These are phyloP conservation scores for Microtus pennsylvanicus DNA, from an alignment of 2,113 vertebrate genomes.

Conservation along the genomic window DNA sequence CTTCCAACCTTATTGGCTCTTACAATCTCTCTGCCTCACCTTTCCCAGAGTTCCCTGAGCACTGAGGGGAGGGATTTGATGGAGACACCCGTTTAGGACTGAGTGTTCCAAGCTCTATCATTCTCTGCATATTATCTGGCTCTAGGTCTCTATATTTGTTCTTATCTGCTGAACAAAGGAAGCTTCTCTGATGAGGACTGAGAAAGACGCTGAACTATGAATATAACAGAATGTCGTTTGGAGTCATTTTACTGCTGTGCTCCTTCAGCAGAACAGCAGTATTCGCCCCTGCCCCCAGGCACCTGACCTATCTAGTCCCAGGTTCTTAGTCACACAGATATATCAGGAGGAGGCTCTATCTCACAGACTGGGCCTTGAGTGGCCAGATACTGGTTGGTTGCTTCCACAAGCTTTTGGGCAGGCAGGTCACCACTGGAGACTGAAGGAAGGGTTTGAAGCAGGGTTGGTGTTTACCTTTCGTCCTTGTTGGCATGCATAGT, in stretches of 20 bases:
- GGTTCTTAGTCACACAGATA: background rate
- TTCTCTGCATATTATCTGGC: background rate
- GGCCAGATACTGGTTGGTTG: background rate
- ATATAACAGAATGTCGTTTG: background rate
- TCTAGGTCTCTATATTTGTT: background rate
- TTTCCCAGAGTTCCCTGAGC: background rate
- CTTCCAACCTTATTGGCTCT: background rate
- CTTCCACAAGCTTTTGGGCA: background rate
- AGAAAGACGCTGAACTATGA: background rate
- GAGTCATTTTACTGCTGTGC: background rate
- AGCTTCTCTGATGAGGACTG: background rate
- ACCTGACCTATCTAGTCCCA: background rate
- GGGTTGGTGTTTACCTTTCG: background rate
- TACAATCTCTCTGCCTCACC: background rate
- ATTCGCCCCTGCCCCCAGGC: rapidly evolving
- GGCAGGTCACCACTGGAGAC: background rate
- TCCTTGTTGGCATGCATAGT: background rate
- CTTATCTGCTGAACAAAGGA: background rate
- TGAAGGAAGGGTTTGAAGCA: too few relatives aligned
- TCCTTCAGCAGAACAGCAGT: background rate
- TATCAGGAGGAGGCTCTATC: background rate
- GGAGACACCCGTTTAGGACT: background rate
- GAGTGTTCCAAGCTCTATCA: background rate
- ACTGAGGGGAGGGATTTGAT: background rate
- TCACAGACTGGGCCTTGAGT: background rate